These are phyloP conservation scores for Mercenaria mercenaria DNA, from an alignment of 1,140 invertebrate genomes.

Conservation along the genomic window DNA sequence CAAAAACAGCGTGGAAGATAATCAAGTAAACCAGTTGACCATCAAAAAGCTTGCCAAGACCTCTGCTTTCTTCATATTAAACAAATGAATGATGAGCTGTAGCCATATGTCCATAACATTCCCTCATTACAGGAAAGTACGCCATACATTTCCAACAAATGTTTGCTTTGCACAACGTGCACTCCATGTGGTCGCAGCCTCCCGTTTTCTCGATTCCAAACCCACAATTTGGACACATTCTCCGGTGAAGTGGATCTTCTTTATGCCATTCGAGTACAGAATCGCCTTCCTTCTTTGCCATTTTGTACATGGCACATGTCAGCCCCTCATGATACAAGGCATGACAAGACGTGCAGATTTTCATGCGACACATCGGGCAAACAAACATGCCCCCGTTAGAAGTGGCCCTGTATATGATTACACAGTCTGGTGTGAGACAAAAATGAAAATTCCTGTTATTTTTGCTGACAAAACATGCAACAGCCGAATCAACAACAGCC, in stretches of 20 bases:
- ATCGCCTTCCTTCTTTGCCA: constrained; percentile 39
- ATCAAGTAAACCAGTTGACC: no score
- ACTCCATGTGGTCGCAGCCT: constrained; percentile 79
- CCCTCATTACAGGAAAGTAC: constrained; percentile 11
- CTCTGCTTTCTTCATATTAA: no score
- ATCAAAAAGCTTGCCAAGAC: no score
- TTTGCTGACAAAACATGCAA: constrained; percentile 66
- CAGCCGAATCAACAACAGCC: constrained; percentile 66
- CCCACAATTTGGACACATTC: constrained; percentile 76
- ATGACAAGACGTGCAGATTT: constrained; percentile 78
- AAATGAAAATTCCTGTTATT: constrained; percentile 70
- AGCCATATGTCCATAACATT: no score
- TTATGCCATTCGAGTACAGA: constrained; percentile 64
- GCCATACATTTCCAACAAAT: constrained; percentile 79
- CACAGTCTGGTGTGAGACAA: constrained; percentile 81
- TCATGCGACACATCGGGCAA: constrained; percentile 73
- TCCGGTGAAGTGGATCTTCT: constrained; percentile 65
- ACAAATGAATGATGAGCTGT: no score
- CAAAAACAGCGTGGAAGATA: no score
- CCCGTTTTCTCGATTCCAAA: constrained; percentile 76
- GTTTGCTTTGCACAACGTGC: constrained; percentile 67
- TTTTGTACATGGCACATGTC: constrained; percentile 75
- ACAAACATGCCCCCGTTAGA: constrained; percentile 62
- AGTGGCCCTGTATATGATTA: constrained; percentile 75
- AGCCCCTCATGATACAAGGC: constrained; percentile 76